Evolutionary conservation across 2,888 invertebrate species (phyloP).

Genomic region (Oxycera nigricornis): DNA sequence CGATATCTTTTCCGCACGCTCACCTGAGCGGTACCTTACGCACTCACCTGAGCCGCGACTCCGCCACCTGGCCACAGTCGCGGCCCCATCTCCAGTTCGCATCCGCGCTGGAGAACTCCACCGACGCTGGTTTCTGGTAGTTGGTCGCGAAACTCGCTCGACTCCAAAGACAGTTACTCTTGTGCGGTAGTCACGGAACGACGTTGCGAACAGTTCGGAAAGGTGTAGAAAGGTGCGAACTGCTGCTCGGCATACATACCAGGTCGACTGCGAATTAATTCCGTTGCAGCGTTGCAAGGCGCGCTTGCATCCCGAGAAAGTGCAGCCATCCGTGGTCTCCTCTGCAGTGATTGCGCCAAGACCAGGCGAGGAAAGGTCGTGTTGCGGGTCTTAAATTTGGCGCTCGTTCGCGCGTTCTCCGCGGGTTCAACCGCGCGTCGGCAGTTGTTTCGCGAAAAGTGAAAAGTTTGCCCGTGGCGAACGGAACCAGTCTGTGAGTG

Average conservation of each 20-base stretch:
- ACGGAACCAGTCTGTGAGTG: background rate
- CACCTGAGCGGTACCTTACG: background rate
- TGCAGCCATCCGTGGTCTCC: background rate
- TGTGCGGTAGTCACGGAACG: constrained; percentile 27
- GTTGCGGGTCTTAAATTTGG: background rate
- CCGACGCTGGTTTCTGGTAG: background rate
- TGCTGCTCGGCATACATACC: background rate
- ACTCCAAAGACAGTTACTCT: constrained; percentile 17
- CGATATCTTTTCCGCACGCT: background rate
- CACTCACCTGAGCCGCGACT: constrained; percentile 16
- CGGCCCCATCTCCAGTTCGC: constrained; percentile 9
- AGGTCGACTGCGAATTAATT: background rate
- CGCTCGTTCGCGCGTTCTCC: background rate
- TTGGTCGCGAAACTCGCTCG: background rate
- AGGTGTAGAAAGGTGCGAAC: background rate
- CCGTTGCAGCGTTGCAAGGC: background rate
- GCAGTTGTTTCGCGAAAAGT: constrained; percentile 13
- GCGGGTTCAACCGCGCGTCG: background rate
- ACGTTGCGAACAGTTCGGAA: background rate
- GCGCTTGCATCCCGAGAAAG: constrained; percentile 6
- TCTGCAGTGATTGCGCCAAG: constrained; percentile 1
- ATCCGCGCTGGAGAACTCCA: background rate
- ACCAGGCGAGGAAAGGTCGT: background rate
- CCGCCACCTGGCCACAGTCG: background rate
- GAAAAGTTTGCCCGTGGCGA: constrained; percentile 20